These are phyloP conservation scores for Orchesellides sinensis DNA, from an alignment of 2,888 invertebrate genomes.

Conservation along the genomic window DNA sequence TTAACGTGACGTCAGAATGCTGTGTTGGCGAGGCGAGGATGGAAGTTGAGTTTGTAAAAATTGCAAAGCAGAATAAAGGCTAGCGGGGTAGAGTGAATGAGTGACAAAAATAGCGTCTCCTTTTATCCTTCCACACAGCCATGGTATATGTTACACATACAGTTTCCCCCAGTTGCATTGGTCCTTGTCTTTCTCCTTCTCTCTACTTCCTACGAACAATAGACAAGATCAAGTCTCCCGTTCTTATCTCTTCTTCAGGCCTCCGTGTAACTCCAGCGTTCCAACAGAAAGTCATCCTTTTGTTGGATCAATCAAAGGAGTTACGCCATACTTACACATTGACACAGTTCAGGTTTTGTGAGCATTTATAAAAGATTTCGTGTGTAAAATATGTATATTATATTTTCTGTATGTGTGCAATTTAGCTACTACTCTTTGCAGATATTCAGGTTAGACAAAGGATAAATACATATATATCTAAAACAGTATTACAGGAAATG, in stretches of 20 bases:
- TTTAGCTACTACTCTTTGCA: neutral
- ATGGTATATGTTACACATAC: neutral
- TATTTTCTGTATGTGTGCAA: neutral
- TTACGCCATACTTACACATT: conserved; percentile 11
- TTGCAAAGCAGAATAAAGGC: too few species aligned
- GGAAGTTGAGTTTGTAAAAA: neutral
- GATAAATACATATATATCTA: neutral
- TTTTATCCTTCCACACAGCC: neutral
- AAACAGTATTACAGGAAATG: neutral
- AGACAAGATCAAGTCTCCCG: too few species aligned
- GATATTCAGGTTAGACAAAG: neutral
- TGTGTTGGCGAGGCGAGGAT: neutral
- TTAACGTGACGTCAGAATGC: neutral
- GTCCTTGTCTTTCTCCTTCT: neutral
- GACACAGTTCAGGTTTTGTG: neutral
- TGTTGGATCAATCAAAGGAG: conserved; percentile 25
- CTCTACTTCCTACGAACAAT: too few species aligned
- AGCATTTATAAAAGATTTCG: neutral
- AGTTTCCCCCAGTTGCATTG: neutral
- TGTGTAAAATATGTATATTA: neutral
- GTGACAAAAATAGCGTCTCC: neutral
- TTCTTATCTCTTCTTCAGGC: neutral
- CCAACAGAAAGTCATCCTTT: conserved; percentile 24
- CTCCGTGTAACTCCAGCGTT: neutral
- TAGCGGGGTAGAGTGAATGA: conserved; percentile 7